Percentiles rank a stretch among this genome's conserved stretches.
phyloP scores from a whole-genome alignment of 2,113 vertebrate species.

The Circaetus cinerascens region DNA sequence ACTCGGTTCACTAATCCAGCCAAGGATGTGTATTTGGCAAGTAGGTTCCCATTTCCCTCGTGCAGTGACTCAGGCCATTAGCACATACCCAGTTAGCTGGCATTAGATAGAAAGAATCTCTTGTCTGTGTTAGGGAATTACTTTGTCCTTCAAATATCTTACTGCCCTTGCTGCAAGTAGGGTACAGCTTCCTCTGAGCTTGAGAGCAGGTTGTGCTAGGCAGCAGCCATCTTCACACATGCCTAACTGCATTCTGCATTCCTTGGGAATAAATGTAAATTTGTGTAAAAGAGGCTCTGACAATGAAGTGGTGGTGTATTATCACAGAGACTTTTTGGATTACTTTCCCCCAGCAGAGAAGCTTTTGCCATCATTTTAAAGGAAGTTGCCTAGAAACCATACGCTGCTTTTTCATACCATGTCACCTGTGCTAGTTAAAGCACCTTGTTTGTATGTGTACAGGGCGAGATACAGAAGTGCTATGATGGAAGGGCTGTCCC shows the following conservation, averaged over 20 bases:
- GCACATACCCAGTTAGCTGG: neutral
- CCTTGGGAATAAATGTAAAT: neutral
- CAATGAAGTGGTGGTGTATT: neutral
- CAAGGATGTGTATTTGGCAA: conserved; percentile 27
- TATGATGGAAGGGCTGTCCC: neutral
- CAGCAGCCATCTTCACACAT: neutral
- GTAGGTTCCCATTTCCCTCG: neutral
- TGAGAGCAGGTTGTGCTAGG: neutral
- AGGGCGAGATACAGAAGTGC: rapidly evolving
- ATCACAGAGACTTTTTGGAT: neutral
- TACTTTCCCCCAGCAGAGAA: neutral
- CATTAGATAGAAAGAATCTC: neutral
- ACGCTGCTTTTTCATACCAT: neutral
- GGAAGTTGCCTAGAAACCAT: neutral
- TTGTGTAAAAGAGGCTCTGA: neutral
- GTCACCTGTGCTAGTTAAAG: neutral
- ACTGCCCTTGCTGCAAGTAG: neutral
- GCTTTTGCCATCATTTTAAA: neutral
- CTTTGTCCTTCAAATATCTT: neutral
- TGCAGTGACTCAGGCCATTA: conserved; percentile 27
- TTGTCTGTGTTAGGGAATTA: neutral
- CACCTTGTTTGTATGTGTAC: neutral
- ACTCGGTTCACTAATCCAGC: neutral
- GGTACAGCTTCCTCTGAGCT: neutral
- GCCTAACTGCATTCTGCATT: neutral